Evolutionary conservation across 1,140 invertebrate species (phyloP).

Genomic region (Drosophila lacteicornis): DNA sequence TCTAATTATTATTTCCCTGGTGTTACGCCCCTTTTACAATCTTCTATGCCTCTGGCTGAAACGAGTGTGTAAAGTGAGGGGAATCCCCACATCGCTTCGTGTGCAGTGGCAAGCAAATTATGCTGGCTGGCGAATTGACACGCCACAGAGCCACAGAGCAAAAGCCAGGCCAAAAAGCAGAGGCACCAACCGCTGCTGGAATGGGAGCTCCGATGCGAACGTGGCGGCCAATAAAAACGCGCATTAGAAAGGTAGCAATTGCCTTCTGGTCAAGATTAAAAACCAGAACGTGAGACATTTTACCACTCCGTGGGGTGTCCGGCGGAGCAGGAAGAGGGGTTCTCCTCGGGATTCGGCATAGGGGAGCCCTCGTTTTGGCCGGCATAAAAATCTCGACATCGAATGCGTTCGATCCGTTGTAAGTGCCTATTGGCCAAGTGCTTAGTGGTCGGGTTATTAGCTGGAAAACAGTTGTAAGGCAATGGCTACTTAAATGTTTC

Average conservation of each 20-base stretch:
- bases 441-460: conserved; percentile 5
- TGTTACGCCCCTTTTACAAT: background rate
- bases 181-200: conserved; percentile 19
- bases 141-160: conserved; percentile 27
- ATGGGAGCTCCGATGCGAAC: conserved; percentile 40
- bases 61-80: conserved; percentile 19
- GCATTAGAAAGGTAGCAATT: conserved; percentile 81
- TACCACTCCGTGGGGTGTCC: conserved; percentile 51
- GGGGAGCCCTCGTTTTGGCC: conserved; percentile 21
- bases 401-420: conserved; percentile 12
- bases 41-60: background rate
- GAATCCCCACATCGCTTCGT: conserved; percentile 50
- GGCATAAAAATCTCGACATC: conserved; percentile 5
- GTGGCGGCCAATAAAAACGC: conserved; percentile 75
- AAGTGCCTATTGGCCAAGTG: conserved; percentile 16
- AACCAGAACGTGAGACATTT: conserved; percentile 80
- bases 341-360: background rate
- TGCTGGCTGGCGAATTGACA: conserved; percentile 69
- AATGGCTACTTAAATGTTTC: background rate
- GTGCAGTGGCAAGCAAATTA: conserved; percentile 77
- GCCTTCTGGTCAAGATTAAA: conserved; percentile 72
- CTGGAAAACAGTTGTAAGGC: conserved; percentile 13
- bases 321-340: background rate
- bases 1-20: background rate
- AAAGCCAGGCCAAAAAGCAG: conserved; percentile 37